phyloP scores from a whole-genome alignment of 37 sponge, comb jelly and placozoan genomes.

The Agelas oroides region DNA sequence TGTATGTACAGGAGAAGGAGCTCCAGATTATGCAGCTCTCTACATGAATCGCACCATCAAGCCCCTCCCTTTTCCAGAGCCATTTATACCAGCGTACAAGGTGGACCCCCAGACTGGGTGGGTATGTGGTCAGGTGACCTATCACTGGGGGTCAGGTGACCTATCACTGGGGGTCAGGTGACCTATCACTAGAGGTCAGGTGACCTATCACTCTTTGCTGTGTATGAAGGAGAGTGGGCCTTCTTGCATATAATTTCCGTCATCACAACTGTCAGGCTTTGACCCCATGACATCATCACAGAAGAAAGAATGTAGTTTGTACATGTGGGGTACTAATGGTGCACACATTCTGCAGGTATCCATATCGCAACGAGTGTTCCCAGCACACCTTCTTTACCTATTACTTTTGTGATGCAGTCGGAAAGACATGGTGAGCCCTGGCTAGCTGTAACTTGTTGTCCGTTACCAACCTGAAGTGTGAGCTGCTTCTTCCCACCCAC shows the following conservation, averaged over 20 bases:
- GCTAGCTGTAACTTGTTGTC: too few relatives aligned
- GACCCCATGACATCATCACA: too few relatives aligned
- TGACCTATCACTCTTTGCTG: not conserved
- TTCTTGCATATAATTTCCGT: too few relatives aligned
- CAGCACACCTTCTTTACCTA: conserved; percentile 77
- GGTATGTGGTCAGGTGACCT: not conserved
- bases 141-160: too few relatives aligned
- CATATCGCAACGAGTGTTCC: conserved; percentile 59
- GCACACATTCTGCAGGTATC: conserved; percentile 57
- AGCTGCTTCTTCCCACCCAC: too few relatives aligned
- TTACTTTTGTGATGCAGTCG: conserved; percentile 77
- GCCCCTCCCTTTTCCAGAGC: conserved; percentile 70
- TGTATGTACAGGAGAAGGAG: conserved; percentile 54
- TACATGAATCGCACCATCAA: conserved; percentile 59
- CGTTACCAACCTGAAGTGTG: too few relatives aligned
- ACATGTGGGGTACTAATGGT: too few relatives aligned
- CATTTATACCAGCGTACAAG: conserved; percentile 48
- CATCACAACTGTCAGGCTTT: too few relatives aligned
- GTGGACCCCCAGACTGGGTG: conserved; percentile 69
- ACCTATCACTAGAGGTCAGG: not conserved
- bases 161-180: not conserved
- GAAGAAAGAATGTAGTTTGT: too few relatives aligned
- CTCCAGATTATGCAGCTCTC: conserved; percentile 77
- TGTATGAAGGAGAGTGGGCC: too few relatives aligned
- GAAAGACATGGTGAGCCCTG: conserved; percentile 39